Percentiles rank a stretch among this genome's conserved stretches.
These are phyloP conservation scores for Drosophila cracens DNA, from an alignment of 2,888 invertebrate genomes.

Conservation along the genomic window DNA sequence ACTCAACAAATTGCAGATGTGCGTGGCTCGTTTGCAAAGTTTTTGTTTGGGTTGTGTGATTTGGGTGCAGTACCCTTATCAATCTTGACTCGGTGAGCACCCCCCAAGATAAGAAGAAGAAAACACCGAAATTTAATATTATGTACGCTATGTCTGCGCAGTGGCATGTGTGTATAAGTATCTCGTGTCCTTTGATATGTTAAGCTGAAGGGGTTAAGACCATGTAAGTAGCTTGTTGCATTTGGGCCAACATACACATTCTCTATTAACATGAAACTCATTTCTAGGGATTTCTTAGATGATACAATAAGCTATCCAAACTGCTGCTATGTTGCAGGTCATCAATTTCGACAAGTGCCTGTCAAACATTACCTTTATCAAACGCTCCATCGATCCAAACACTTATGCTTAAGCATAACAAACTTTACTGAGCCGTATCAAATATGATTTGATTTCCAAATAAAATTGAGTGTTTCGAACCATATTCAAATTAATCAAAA, in stretches of 20 bases:
- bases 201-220: conserved; percentile 13
- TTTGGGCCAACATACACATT: conserved; percentile 43
- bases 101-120: not conserved
- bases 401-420: not conserved
- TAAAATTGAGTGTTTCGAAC: not conserved
- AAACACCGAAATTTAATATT: conserved; percentile 37
- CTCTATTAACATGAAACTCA: conserved; percentile 8
- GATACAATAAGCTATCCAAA: conserved; percentile 22
- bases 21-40: conserved; percentile 31
- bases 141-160: conserved; percentile 3
- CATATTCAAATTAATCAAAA: not conserved
- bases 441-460: not conserved
- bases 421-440: not conserved
- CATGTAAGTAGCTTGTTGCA: conserved; percentile 38
- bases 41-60: conserved; percentile 27
- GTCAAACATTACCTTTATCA: conserved; percentile 32
- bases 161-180: not conserved
- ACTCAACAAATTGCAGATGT: conserved; percentile 32
- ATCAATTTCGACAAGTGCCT: conserved; percentile 46
- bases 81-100: conserved; percentile 47
- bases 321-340: conserved; percentile 16
- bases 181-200: conserved; percentile 25
- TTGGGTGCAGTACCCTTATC: conserved; percentile 59
- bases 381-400: conserved; percentile 25
- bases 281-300: conserved; percentile 3